Conservation (phyloP, 2,797 vertebrate genomes). For the Hydrocynus forskahlii region DNA sequence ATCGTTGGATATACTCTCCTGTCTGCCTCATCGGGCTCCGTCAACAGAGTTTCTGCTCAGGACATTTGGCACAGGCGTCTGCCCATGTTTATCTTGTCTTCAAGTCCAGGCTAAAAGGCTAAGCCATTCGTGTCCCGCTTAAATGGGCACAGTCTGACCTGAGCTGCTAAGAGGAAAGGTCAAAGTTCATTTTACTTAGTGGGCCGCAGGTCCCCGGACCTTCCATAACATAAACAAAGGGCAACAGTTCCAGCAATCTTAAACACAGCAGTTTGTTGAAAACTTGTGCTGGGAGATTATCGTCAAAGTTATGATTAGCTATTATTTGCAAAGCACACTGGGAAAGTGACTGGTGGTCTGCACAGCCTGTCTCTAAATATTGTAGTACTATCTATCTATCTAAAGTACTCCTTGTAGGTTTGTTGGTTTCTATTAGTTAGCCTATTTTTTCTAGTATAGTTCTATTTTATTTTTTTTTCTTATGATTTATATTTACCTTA, state of each 20-base stretch:
- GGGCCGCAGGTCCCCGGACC: background rate
- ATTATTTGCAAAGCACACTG: background rate
- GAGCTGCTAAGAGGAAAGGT: conserved; percentile 10
- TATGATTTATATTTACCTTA: no score
- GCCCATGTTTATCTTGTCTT: conserved; percentile 76
- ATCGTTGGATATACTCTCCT: conserved; percentile 73
- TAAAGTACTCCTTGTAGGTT: background rate
- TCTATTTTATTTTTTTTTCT: no score
- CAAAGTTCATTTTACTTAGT: conserved; percentile 26
- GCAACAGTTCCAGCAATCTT: background rate
- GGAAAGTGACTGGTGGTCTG: background rate
- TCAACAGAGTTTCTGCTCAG: conserved; percentile 66
- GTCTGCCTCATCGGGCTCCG: conserved; percentile 75
- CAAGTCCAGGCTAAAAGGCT: background rate
- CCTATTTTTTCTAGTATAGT: background rate
- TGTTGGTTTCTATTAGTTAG: background rate
- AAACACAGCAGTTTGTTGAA: background rate
- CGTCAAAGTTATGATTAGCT: background rate
- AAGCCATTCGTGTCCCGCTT: background rate
- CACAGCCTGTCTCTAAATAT: background rate
- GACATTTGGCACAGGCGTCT: conserved; percentile 61
- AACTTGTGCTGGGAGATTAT: no score
- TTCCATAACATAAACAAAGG: background rate
- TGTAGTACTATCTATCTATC: background rate
- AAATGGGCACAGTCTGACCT: conserved; percentile 59